phyloP scores from a whole-genome alignment of 2,888 invertebrate species.

The Dasysyrphus tricinctus region DNA sequence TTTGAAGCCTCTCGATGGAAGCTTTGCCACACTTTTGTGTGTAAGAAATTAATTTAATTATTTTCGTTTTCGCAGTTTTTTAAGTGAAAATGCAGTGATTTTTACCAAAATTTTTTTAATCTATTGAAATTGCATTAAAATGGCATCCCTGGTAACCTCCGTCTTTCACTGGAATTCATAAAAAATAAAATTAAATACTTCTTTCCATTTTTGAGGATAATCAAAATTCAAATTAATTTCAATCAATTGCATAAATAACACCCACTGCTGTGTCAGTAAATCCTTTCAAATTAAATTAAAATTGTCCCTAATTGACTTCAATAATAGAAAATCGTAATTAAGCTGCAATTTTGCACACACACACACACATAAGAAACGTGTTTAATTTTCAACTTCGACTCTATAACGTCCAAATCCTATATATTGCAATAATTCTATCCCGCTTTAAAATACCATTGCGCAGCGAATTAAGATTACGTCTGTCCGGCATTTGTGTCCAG shows the following conservation, averaged over 20 bases:
- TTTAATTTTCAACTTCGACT: slow-evolving; percentile 10
- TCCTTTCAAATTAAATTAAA: slow-evolving; percentile 45
- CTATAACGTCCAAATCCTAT: neutral
- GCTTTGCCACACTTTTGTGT: no score
- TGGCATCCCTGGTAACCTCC: no score
- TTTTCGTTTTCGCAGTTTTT: no score
- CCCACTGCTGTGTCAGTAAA: slow-evolving; percentile 43
- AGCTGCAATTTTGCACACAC: slow-evolving; percentile 25
- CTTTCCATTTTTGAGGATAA: no score
- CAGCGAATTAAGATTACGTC: slow-evolving; percentile 61
- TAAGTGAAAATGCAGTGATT: no score
- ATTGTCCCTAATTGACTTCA: slow-evolving; percentile 60
- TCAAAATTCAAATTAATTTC: neutral
- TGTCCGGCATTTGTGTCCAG: slow-evolving; percentile 16
- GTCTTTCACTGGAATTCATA: no score
- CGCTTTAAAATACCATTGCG: slow-evolving; percentile 60
- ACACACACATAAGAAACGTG: neutral
- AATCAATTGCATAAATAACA: slow-evolving; percentile 35
- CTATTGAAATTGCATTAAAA: no score
- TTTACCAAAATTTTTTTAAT: no score
- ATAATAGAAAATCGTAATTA: slow-evolving; percentile 51
- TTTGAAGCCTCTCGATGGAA: no score
- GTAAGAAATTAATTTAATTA: no score
- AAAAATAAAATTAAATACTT: no score
- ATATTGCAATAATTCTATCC: slow-evolving; percentile 19